Conservation (phyloP, 2,113 vertebrate genomes). For the Pomatostomus ruficeps region DNA sequence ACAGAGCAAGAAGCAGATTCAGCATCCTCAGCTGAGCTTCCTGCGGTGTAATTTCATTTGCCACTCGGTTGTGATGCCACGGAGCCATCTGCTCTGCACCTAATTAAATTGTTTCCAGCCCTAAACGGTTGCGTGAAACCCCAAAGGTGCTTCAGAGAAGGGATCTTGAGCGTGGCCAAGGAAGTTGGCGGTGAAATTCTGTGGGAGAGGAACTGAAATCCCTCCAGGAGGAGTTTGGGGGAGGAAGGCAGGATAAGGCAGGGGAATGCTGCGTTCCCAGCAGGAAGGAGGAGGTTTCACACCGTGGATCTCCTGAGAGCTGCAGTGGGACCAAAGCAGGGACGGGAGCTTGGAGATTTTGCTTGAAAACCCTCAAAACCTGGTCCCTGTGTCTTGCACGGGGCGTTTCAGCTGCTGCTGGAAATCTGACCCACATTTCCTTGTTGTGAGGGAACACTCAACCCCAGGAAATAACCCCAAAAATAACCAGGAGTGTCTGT, state of each 20-base stretch:
- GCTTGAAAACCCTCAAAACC: background rate
- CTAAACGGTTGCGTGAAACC: background rate
- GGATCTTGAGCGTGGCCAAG: background rate
- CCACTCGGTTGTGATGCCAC: background rate
- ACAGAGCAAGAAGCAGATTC: background rate
- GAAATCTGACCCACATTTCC: background rate
- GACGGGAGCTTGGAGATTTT: too few species aligned
- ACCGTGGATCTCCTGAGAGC: accelerated
- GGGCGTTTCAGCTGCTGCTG: background rate
- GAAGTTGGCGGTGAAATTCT: background rate
- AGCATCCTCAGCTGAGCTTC: background rate
- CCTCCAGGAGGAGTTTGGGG: background rate
- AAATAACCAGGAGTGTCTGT: background rate
- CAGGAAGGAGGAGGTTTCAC: background rate
- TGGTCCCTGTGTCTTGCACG: background rate
- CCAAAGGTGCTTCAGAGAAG: background rate
- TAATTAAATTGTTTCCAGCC: constrained; percentile 23
- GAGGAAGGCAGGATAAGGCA: background rate
- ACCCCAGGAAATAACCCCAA: background rate
- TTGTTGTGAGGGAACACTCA: background rate
- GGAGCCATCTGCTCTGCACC: background rate
- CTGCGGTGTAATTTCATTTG: constrained; percentile 11
- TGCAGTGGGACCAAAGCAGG: too few species aligned
- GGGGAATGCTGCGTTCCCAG: background rate
- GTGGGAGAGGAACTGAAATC: background rate